Percentiles rank a stretch among this genome's conserved stretches.
Evolutionary conservation across 2,797 vertebrate species (phyloP).

Genomic region (Periparus ater): DNA sequence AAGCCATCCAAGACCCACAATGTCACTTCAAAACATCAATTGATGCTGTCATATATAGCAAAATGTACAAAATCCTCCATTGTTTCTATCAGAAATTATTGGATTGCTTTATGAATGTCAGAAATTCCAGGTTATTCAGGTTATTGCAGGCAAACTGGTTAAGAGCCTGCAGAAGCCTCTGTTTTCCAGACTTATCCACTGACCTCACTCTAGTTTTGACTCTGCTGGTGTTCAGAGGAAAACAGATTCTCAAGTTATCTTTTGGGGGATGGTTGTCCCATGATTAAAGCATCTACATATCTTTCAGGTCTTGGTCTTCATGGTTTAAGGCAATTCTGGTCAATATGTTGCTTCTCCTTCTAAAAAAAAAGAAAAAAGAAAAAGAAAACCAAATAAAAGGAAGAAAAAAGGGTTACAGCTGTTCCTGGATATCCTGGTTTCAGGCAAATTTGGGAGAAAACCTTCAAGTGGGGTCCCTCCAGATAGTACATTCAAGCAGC

Average conservation of each 20-base stretch:
- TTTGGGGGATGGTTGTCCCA: neutral
- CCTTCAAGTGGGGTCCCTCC: too few relatives aligned
- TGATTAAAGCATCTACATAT: neutral
- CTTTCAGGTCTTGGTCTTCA: conserved; percentile 21
- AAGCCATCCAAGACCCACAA: conserved; percentile 14
- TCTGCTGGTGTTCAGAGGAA: conserved; percentile 39
- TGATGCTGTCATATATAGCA: neutral
- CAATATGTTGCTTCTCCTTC: neutral
- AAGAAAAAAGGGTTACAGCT: neutral
- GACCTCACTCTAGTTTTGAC: conserved; percentile 65
- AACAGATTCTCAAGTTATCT: conserved; percentile 27
- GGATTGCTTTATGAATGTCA: conserved; percentile 5
- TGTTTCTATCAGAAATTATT: conserved; percentile 31
- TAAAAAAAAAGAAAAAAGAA: accelerated
- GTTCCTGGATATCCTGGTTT: neutral
- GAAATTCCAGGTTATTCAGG: conserved; percentile 35
- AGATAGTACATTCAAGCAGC: too few relatives aligned
- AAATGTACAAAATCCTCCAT: neutral
- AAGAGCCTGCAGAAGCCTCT: conserved; percentile 14
- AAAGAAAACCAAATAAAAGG: accelerated
- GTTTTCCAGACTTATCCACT: conserved; percentile 44
- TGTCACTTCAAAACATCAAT: neutral
- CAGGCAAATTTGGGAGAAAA: too few relatives aligned
- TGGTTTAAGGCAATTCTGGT: conserved; percentile 28
- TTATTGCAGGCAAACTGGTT: conserved; percentile 2